Evolutionary conservation across 2,113 vertebrate species (phyloP).

Genomic region (Atherinomorus stipes): DNA sequence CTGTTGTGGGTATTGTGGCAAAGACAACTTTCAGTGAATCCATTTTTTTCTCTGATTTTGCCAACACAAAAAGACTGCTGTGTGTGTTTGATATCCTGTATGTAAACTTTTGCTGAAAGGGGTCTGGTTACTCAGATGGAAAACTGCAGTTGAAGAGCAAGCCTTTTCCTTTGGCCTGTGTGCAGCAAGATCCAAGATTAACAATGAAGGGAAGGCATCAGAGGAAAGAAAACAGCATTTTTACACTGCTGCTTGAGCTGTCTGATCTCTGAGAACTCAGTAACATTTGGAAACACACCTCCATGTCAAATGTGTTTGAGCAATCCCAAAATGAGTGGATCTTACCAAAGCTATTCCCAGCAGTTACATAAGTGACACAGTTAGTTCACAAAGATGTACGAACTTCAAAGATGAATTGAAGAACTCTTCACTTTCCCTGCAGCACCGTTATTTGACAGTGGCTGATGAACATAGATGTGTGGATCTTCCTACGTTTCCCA

Average conservation of each 20-base stretch:
- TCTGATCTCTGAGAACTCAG: slow-evolving; percentile 45
- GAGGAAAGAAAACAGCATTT: slow-evolving; percentile 33
- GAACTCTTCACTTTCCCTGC: slow-evolving; percentile 34
- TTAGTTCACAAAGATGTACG: slow-evolving; percentile 40
- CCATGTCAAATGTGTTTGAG: slow-evolving; percentile 61
- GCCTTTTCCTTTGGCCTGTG: slow-evolving; percentile 49
- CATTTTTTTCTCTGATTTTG: slow-evolving; percentile 40
- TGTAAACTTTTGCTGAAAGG: slow-evolving; percentile 32
- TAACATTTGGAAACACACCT: slow-evolving; percentile 57
- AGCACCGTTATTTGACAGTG: slow-evolving; percentile 26
- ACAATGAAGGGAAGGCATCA: slow-evolving; percentile 44
- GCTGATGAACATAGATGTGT: slow-evolving; percentile 31
- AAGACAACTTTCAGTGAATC: slow-evolving; percentile 29
- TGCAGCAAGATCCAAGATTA: slow-evolving; percentile 58
- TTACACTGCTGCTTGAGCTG: slow-evolving; percentile 27
- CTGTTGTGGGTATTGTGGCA: slow-evolving; percentile 34
- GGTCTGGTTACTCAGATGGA: slow-evolving; percentile 30
- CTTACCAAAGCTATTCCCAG: slow-evolving; percentile 48
- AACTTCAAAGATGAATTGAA: slow-evolving; percentile 51
- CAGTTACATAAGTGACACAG: slow-evolving; percentile 58
- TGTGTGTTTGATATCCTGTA: slow-evolving; percentile 21
- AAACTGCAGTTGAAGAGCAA: slow-evolving; percentile 43
- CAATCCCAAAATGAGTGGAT: slow-evolving; percentile 61
- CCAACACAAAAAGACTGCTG: slow-evolving; percentile 30
- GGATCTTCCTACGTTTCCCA: slow-evolving; percentile 2